Evolutionary conservation across 92 coral and sea anemone species (phyloP).

Genomic region (Ricordea florida): DNA sequence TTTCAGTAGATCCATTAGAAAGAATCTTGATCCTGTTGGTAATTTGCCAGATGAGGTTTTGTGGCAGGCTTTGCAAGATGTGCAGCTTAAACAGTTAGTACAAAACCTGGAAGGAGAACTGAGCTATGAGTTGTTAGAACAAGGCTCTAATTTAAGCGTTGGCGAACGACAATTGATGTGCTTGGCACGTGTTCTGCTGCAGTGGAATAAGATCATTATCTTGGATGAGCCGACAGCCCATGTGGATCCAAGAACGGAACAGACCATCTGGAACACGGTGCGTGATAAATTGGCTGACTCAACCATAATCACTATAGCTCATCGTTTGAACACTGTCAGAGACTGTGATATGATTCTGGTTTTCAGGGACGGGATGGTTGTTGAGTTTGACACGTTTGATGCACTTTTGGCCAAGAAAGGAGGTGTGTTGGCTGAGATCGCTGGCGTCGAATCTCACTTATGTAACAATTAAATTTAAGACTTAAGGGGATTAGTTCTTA

Average conservation of each 20-base stretch:
- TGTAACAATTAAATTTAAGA: too few species aligned
- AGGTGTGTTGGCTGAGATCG: background rate
- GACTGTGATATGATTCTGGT: conserved; percentile 4
- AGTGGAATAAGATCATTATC: conserved; percentile 65
- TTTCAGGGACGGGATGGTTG: background rate
- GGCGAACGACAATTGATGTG: conserved; percentile 77
- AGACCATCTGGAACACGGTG: conserved; percentile 15
- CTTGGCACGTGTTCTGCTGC: conserved; percentile 70
- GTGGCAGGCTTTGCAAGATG: conserved; percentile 75
- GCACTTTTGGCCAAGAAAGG: background rate
- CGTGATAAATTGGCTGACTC: conserved; percentile 6
- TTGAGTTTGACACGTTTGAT: background rate
- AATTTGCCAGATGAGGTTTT: conserved; percentile 58
- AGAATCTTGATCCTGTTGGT: conserved; percentile 68
- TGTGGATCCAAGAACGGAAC: conserved; percentile 78
- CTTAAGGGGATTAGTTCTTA: too few species aligned
- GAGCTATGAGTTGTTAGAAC: conserved; percentile 55
- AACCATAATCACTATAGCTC: conserved; percentile 15
- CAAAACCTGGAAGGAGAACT: conserved; percentile 55
- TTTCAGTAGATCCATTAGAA: conserved; percentile 70
- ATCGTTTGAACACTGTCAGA: conserved; percentile 1
- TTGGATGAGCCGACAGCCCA: conserved; percentile 88
- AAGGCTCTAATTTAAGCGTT: conserved; percentile 72
- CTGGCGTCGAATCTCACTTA: too few species aligned
- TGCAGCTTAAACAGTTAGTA: conserved; percentile 68